phyloP scores from a whole-genome alignment of 2,113 vertebrate species.

The Equus przewalskii region DNA sequence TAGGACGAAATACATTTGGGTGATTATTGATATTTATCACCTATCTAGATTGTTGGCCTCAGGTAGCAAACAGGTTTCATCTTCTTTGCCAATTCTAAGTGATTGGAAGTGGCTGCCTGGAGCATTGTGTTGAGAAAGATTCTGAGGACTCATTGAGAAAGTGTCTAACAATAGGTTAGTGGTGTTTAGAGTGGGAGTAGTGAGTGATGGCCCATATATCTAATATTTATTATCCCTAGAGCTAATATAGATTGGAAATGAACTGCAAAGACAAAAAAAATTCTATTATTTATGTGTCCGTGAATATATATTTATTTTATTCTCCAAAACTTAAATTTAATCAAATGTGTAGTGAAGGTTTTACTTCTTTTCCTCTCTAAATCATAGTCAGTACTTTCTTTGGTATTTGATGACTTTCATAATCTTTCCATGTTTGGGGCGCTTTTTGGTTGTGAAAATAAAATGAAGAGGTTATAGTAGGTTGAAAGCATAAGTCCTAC shows the following conservation, averaged over 20 bases:
- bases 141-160: background rate
- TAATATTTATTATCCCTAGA: background rate
- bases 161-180: background rate
- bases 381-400: background rate
- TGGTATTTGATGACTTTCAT: background rate
- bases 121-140: background rate
- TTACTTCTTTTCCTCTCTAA: background rate
- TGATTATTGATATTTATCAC: background rate
- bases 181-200: fast-evolving
- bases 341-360: background rate
- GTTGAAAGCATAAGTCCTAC: background rate
- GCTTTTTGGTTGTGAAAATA: conserved; percentile 24
- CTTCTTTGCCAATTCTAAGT: background rate
- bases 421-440: background rate
- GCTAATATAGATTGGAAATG: background rate
- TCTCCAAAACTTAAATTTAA: background rate
- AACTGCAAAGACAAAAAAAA: background rate
- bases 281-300: background rate
- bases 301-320: background rate
- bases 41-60: background rate
- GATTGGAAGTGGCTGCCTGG: background rate
- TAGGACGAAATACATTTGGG: background rate
- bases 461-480: background rate
- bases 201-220: background rate
- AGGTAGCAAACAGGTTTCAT: background rate